Conservation (phyloP, 2,113 vertebrate species). For the Nannobrachium achirus region DNA sequence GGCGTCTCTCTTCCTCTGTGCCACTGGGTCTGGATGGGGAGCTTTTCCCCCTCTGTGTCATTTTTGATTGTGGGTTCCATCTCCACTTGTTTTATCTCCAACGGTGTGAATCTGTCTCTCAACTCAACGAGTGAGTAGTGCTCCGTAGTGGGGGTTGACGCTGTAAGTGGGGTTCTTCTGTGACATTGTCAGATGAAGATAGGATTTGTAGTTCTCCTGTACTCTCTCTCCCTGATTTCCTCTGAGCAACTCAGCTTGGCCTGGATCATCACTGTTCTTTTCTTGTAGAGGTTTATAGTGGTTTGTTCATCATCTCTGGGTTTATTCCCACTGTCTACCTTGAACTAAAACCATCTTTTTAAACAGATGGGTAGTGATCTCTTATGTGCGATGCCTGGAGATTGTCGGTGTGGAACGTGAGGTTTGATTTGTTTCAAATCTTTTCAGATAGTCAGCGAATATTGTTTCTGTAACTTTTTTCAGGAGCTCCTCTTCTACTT, state of each 20-base stretch:
- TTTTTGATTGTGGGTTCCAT: conserved; percentile 1
- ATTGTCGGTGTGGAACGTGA: not conserved
- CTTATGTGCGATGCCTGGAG: not conserved
- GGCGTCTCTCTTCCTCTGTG: not conserved
- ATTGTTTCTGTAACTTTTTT: not conserved
- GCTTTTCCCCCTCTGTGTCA: not conserved
- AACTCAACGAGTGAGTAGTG: not conserved
- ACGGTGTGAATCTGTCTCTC: conserved; percentile 1
- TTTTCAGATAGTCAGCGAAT: not conserved
- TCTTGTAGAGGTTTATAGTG: not conserved
- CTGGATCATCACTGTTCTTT: too few species aligned
- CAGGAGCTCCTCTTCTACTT: not conserved
- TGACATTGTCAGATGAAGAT: not conserved
- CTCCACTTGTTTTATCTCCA: not conserved
- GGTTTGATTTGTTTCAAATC: not conserved
- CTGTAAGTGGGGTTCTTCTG: not conserved
- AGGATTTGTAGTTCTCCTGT: not conserved
- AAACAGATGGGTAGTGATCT: not conserved
- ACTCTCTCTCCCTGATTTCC: too few species aligned
- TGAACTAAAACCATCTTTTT: not conserved
- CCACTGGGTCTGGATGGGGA: not conserved
- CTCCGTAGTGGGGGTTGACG: not conserved
- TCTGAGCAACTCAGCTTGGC: too few species aligned
- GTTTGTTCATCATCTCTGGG: not conserved
- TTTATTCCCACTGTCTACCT: not conserved